Percentiles rank a stretch among this genome's conserved stretches.
Evolutionary conservation across 2,797 vertebrate genomes (phyloP).

Genomic region (Mus minutoides): DNA sequence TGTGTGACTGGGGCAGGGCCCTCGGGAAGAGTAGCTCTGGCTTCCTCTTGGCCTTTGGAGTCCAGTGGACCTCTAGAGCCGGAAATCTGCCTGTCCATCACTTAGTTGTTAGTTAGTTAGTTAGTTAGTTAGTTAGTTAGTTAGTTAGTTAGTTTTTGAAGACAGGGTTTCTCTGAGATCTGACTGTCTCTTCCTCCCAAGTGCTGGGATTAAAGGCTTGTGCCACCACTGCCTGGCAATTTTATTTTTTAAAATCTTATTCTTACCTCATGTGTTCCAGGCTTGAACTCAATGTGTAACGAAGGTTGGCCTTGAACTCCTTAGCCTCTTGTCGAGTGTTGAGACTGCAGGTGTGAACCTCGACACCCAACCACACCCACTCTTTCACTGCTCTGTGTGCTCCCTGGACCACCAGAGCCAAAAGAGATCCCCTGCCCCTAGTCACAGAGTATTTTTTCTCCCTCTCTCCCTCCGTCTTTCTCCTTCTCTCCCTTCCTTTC

Average conservation of each 20-base stretch:
- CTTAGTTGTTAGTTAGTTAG: too few relatives aligned
- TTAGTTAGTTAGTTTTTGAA: not conserved
- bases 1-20: slow-evolving; percentile 85
- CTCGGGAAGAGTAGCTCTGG: not conserved
- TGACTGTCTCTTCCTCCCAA: not conserved
- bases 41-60: too few relatives aligned
- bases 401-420: not conserved
- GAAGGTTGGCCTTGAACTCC: not conserved
- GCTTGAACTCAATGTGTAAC: not conserved
- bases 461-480: too few relatives aligned
- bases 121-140: too few relatives aligned
- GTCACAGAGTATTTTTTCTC: not conserved
- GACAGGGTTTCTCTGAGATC: not conserved
- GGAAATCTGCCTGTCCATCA: not conserved
- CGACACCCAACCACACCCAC: not conserved
- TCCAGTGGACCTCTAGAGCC: not conserved
- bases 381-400: not conserved
- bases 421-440: not conserved
- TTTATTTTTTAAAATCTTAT: not conserved
- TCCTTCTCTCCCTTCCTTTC: too few relatives aligned
- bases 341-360: not conserved
- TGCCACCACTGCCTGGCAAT: not conserved
- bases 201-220: not conserved
- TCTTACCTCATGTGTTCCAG: not conserved
- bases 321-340: not conserved